Base-by-base conservation (phyloP, 2,113 vertebrate genomes). In the Corvus cornix region DNA sequence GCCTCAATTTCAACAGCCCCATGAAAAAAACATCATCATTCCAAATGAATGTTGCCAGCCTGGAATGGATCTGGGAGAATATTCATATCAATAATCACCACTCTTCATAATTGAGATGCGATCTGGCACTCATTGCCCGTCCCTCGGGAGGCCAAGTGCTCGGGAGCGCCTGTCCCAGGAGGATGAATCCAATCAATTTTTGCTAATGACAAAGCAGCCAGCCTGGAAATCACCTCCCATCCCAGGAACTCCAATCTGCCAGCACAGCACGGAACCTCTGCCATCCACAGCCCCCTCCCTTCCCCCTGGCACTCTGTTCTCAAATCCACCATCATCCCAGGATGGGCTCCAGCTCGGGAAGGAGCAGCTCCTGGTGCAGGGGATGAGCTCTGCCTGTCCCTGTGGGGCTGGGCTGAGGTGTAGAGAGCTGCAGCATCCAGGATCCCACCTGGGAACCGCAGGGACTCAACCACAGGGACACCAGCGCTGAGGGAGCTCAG, bases 281-380 rank as follows among this genome's bases (percentile, higher is more conserved):
- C 41, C 46, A 9, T 0, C 64, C 58, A 1, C 33, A 15, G 31
- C 23, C 43, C 51, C 21, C 44, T 27, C 26, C 30, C 24, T 5
- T 6, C 43, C 22, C 51, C 20, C 44, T 0, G 0, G 75, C 48
- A 6, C 12, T 21, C 14, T n/a, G 6, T 7, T 63, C 81, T 7
- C 19, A 0, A 20, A 15, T 1, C 24, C 51, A 3, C 10, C 35
- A 0, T 1, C 85, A 5, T 0, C 24, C 4, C 10, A 5, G 46
- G 49, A 51, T 3, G 58, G 3, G 77, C 53, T 13, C 31, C 75
- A 15, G 6, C 26, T 17, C 19, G 5, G 28, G 7, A 19, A 23
- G 10, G 6, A 44, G 24, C 52, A 27, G 67, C 39, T 39, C 20
- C 4, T 1, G 9, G 48, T 5, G 10, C 63, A 9, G 37, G 44